Evolutionary conservation across 2,113 vertebrate genomes (phyloP).

Genomic region (Saguinus midas): DNA sequence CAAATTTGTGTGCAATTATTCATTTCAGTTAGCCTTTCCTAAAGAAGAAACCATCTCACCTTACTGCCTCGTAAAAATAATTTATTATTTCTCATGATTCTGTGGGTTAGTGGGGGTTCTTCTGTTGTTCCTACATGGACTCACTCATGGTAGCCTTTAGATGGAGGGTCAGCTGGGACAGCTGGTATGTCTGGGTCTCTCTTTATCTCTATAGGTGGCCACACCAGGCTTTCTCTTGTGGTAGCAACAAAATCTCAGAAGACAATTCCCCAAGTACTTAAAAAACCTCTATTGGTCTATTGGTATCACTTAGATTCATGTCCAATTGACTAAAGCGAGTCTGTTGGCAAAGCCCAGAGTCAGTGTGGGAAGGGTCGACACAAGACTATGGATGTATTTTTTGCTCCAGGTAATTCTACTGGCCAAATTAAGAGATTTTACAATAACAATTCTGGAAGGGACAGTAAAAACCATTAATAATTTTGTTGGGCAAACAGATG

Average conservation of each 20-base stretch:
- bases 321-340: not conserved
- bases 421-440: not conserved
- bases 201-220: not conserved
- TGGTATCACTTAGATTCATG: not conserved
- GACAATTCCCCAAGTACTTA: not conserved
- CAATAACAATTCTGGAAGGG: not conserved
- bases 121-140: not conserved
- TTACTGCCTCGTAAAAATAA: not conserved
- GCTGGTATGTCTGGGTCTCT: not conserved
- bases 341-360: not conserved
- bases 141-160: not conserved
- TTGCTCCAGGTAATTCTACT: not conserved
- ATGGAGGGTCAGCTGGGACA: accelerated
- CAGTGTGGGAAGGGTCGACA: too few relatives aligned
- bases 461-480: not conserved
- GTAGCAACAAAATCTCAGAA: not conserved
- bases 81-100: not conserved
- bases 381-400: not conserved
- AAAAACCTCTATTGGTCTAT: not conserved
- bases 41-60: not conserved
- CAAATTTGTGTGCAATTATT: not conserved
- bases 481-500: not conserved
- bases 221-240: not conserved
- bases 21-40: not conserved
- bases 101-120: not conserved